A percentile compares a stretch with the other conserved stretches of the same genome.
Evolutionary conservation across 2,888 invertebrate species (phyloP).

Genomic region (Thymelicus lineola): DNA sequence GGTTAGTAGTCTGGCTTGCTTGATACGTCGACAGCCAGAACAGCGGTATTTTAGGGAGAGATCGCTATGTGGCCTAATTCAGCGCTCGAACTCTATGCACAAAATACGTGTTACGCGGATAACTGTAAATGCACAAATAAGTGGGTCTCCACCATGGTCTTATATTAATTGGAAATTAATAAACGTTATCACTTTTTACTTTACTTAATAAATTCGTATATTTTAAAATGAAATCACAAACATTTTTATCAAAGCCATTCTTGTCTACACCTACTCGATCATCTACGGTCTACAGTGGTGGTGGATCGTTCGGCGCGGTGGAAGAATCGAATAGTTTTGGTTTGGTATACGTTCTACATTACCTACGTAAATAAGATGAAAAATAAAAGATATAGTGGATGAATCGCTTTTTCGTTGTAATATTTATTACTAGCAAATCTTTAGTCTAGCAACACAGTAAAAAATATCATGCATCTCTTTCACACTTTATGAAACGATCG

Average conservation of each 20-base stretch:
- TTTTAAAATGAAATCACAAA: conserved; percentile 64
- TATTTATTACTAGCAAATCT: conserved; percentile 37
- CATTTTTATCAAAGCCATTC: conserved; percentile 74
- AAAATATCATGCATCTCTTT: no score
- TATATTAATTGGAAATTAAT: conserved; percentile 51
- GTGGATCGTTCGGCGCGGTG: conserved; percentile 33
- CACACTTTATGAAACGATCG: no score
- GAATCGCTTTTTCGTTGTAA: conserved; percentile 38
- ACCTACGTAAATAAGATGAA: neutral
- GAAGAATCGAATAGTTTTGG: conserved; percentile 8
- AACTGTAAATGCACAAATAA: conserved; percentile 83
- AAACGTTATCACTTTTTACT: conserved; percentile 49
- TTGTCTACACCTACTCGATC: conserved; percentile 57
- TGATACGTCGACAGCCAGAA: conserved; percentile 85
- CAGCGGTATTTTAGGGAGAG: conserved; percentile 86
- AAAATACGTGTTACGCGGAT: conserved; percentile 85
- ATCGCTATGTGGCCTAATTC: conserved; percentile 87
- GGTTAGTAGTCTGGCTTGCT: conserved; percentile 65
- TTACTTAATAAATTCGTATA: conserved; percentile 47
- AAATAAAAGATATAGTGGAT: conserved; percentile 13
- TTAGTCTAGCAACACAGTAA: no score
- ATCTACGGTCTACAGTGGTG: conserved; percentile 40
- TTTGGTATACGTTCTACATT: neutral
- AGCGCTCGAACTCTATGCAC: conserved; percentile 84
- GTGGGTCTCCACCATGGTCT: conserved; percentile 57